A percentile compares a stretch with the other conserved stretches of the same genome.
These are phyloP conservation scores for Argya squamiceps DNA, from an alignment of 2,797 vertebrate species.

Conservation along the genomic window DNA sequence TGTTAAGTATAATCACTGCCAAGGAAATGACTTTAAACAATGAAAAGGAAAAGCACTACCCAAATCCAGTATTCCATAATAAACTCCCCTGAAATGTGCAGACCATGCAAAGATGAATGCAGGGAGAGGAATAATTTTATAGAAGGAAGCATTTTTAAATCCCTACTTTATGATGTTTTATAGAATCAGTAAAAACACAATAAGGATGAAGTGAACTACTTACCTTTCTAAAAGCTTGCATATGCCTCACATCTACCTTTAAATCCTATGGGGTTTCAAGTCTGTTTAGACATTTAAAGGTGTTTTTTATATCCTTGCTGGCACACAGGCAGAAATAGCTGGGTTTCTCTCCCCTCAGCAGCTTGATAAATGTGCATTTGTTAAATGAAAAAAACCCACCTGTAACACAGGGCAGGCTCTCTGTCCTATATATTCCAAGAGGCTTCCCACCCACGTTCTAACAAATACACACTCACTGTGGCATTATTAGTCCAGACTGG, in stretches of 20 bases:
- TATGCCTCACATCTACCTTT: neutral
- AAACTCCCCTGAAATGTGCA: neutral
- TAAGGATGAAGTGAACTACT: neutral
- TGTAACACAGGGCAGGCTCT: neutral
- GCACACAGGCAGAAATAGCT: neutral
- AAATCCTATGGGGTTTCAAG: neutral
- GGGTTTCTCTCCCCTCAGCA: neutral
- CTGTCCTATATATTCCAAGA: neutral
- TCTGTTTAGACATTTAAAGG: neutral
- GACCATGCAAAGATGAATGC: neutral
- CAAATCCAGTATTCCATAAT: neutral
- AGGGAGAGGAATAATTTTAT: neutral
- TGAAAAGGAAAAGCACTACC: neutral
- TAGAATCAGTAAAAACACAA: slow-evolving; percentile 21
- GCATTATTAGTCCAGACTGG: neutral
- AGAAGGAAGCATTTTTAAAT: slow-evolving; percentile 8
- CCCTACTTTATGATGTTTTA: neutral
- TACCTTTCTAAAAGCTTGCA: neutral
- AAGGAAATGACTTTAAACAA: neutral
- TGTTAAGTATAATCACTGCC: neutral
- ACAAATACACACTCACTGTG: neutral
- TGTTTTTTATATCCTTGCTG: neutral
- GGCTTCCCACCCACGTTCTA: neutral
- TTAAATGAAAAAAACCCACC: neutral
- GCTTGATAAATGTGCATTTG: neutral